Percentiles rank a stretch among this genome's conserved stretches.
Conservation (phyloP, 2,113 vertebrate genomes). For the Stomatorhinus ivindoensis region DNA sequence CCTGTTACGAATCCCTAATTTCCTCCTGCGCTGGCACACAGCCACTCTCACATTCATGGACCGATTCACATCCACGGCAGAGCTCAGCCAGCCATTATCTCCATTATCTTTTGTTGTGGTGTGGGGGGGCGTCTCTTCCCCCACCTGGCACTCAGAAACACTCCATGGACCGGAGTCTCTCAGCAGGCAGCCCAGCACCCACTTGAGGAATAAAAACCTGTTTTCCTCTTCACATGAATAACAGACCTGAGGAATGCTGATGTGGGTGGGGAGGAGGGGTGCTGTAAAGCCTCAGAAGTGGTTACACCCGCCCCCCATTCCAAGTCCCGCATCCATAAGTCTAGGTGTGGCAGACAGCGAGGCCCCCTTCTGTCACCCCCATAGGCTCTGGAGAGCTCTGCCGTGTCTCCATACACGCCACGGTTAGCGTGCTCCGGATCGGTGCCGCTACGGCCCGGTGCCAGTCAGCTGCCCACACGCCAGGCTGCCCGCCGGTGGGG, state of each 20-base stretch:
- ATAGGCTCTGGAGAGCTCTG: not conserved
- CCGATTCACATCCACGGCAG: not conserved
- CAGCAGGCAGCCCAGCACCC: not conserved
- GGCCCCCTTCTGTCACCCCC: not conserved
- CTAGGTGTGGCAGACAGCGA: not conserved
- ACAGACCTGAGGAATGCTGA: not conserved
- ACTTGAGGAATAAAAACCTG: not conserved
- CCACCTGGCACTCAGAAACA: not conserved
- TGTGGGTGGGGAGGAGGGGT: not conserved
- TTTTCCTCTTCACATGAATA: conserved; percentile 1
- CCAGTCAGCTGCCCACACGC: not conserved
- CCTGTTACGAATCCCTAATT: not conserved
- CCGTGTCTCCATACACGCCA: not conserved
- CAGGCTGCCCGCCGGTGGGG: not conserved
- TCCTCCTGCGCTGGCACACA: not conserved
- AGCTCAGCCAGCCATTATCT: not conserved
- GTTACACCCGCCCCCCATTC: not conserved
- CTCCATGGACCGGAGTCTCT: not conserved
- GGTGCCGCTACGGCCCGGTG: not conserved
- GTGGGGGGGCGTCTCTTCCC: not conserved
- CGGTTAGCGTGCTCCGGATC: not conserved
- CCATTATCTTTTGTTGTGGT: not conserved
- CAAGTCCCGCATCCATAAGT: not conserved
- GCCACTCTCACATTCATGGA: not conserved
- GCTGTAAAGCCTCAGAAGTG: not conserved